Percentiles rank a stretch among this genome's conserved stretches.
These are phyloP conservation scores for Falco naumanni DNA, from an alignment of 2,797 vertebrate species.

Conservation along the genomic window DNA sequence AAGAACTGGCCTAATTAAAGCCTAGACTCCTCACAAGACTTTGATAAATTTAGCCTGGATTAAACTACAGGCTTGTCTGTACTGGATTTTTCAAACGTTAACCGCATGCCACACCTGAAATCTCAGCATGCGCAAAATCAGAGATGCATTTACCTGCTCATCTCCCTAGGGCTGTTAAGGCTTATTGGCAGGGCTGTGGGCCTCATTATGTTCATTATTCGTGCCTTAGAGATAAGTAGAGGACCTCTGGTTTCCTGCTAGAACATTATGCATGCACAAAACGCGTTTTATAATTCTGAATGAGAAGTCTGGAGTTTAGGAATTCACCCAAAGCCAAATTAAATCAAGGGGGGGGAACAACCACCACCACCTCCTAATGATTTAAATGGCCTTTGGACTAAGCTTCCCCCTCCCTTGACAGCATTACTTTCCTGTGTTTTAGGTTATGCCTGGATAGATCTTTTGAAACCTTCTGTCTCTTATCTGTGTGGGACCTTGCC, in stretches of 20 bases:
- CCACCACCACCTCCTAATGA: background rate
- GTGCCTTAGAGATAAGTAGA: conserved; percentile 36
- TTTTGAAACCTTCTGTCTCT: conserved; percentile 59
- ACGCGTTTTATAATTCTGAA: background rate
- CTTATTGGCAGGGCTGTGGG: conserved; percentile 52
- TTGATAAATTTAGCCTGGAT: conserved; percentile 41
- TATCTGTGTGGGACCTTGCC: conserved; percentile 44
- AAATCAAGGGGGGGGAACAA: background rate
- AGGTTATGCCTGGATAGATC: conserved; percentile 44
- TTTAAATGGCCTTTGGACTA: conserved; percentile 17
- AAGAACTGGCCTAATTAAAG: conserved; percentile 23
- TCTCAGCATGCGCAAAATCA: conserved; percentile 19
- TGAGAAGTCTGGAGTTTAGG: conserved; percentile 18
- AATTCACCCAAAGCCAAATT: conserved; percentile 52
- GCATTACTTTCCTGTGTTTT: background rate
- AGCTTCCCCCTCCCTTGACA: conserved; percentile 19
- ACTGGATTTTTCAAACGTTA: conserved; percentile 45
- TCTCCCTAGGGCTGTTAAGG: conserved; percentile 31
- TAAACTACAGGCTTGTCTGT: conserved; percentile 52
- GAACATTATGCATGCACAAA: background rate
- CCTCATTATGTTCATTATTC: conserved; percentile 53
- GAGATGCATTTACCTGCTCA: conserved; percentile 28
- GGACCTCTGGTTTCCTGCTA: conserved; percentile 36
- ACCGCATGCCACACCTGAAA: conserved; percentile 59
- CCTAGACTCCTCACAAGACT: conserved; percentile 23